Evolutionary conservation across 2,888 invertebrate species (phyloP), one percentile per base, ranked within the genome.

Genomic region (Laspeyria flexula): DNA sequence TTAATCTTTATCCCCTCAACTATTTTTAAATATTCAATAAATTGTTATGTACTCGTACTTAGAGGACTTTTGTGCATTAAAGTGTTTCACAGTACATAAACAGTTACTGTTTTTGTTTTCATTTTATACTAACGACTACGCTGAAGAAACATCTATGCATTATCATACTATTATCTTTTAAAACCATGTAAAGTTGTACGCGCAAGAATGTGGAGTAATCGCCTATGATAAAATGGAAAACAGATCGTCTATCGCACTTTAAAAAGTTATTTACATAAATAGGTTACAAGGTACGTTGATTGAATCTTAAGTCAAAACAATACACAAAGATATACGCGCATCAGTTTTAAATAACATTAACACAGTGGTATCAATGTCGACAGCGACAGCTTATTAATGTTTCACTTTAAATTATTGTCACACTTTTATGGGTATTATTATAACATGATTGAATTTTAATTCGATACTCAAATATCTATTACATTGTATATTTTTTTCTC

Each of bases 161-260:
- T 85, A 83, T 71, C 83, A 83, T 85, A 78, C 69, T 74, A 85
- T 86, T 85, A 83, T 77, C 73, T 77, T 74, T 73, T 75, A 81
- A 79, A 80, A 73, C 68, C 79, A 55, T 83, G 79, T 84, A 77
- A 75, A 77, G 70, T 60, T 65, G 65, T 71, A 78, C 74, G 74
- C 71, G 51, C 59, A 78, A 79, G 81, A 83, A 82, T 81, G 79
- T 78, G 57, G 71, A 66, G 75, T 76, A 79, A 76, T 79, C 74
- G 68, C 64, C 62, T 71, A 70, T n/a, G n/a, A n/a, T 78, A 74
- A 77, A 75, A 79, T 73, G 73, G 68, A 70, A 74, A 78, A 75
- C 75, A 79, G 76, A 77, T 73, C 63, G 64, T 35, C 55, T 56
- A 56, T 63, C 51, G 58, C 64, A 59, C 68, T 74, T 73, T 73